Evolutionary conservation across 2,113 vertebrate genomes (phyloP).

Genomic region (Brachypodius melanocephalos): DNA sequence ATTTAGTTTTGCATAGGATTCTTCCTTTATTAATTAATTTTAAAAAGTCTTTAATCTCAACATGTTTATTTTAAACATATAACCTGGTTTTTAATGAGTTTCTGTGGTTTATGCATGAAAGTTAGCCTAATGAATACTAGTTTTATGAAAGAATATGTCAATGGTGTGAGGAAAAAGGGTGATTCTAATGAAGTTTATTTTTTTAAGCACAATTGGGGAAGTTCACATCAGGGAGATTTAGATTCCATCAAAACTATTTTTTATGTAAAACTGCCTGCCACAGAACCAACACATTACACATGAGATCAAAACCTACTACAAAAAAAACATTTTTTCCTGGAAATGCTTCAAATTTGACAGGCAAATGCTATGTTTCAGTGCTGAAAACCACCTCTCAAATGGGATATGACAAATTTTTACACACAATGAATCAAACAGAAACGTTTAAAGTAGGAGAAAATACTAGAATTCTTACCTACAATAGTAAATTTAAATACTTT

Average conservation of each 20-base stretch:
- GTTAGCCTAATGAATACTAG: neutral
- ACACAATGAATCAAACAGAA: neutral
- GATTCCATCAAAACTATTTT: neutral
- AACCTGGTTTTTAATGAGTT: neutral
- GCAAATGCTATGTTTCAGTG: neutral
- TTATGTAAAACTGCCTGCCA: neutral
- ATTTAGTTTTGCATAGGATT: neutral
- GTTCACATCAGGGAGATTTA: neutral
- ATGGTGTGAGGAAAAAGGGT: neutral
- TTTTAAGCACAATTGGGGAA: neutral
- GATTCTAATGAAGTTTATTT: neutral
- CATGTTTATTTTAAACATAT: neutral
- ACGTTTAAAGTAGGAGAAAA: neutral
- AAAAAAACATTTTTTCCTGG: neutral
- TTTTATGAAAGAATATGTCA: neutral
- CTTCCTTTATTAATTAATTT: neutral
- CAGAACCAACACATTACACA: neutral
- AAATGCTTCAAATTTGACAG: neutral
- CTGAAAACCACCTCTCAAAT: neutral
- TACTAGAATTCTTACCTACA: constrained; percentile 76
- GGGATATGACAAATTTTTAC: neutral
- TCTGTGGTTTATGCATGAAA: neutral
- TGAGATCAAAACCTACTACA: neutral
- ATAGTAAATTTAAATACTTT: constrained; percentile 83
- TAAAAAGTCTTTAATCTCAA: neutral